Base-by-base conservation (phyloP, 1,140 invertebrate genomes). In the Drosophila parabipectinata region DNA sequence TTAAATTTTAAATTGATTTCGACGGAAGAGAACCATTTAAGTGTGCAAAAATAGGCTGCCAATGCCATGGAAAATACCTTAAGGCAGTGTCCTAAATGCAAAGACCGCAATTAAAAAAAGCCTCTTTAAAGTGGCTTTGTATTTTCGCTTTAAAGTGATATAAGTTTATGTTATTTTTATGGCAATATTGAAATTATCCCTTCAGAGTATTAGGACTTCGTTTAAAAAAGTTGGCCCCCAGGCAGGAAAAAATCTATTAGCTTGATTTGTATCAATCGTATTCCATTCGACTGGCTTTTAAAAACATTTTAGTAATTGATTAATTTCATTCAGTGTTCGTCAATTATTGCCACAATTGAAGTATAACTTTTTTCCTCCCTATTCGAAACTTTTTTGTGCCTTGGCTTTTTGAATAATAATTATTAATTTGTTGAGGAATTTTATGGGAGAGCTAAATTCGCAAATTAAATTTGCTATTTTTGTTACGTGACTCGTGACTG, bases 391-490 rank as follows among this genome's bases (percentile, higher is more conserved):
- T 44, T 44, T 44, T 44, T 44, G 41, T 12, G 12, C 58, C 58
- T 41, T 18, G 15, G 10, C 44, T 24, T 54, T 61, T 61, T 45
- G 47, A 51, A 57, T 56, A 52, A 60, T 64, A 37, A 37, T 10
- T 67, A 55, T 61, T 77, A 47, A 59, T 78, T 52, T 69, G 37
- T 69, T 58, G 59, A 12, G 45, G 45, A 51, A 51, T 69, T 74
- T 68, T 77, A 82, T 87, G 80, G 34, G 58, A 59, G 67, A 45
- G 68, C 83, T 77, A 79, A 88, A 76, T 44, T 79, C 67, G 57
- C 57, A 79, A 88, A 88, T 88, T 79, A 77, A 88, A 88, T 88
- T 82, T 60, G 51, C 57, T 88, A 79, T 88, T 79, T 88, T 48
- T 71, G 79, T 71, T 88, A 88, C 83, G 83, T 88, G 81, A 66